Percentiles rank a stretch among this genome's conserved stretches.
Conservation (phyloP, 2,888 invertebrate genomes). For the Acleris holmiana region DNA sequence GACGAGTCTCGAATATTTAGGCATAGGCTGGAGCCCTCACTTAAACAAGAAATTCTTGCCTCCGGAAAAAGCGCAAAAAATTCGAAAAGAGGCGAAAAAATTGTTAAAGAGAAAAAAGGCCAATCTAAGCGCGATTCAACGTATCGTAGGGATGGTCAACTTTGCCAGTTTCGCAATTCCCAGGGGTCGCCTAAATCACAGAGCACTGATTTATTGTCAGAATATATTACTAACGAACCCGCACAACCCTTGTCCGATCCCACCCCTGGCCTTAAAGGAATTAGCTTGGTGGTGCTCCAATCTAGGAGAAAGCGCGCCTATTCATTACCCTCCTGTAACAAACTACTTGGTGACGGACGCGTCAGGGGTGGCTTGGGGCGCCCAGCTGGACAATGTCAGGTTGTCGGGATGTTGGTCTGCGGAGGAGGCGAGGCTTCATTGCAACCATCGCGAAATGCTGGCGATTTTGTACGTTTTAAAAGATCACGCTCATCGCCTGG, state of each 20-base stretch:
- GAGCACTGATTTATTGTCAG: not conserved
- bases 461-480: not conserved
- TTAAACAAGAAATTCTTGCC: not conserved
- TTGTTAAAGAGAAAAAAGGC: not conserved
- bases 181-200: not conserved
- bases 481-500: conserved; percentile 3
- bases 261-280: not conserved
- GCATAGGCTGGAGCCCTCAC: not conserved
- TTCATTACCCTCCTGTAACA: not conserved
- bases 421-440: not conserved
- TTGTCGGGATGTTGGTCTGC: not conserved
- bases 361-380: not conserved
- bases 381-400: not conserved
- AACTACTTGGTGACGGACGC: not conserved
- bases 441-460: not conserved
- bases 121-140: not conserved
- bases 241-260: not conserved
- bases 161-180: not conserved
- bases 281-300: not conserved
- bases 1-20: too few species aligned
- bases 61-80: not conserved
- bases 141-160: not conserved
- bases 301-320: not conserved
- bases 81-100: not conserved
- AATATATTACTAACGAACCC: not conserved